Conservation (phyloP, 2,888 invertebrate genomes). For the Copidosoma aretas region DNA sequence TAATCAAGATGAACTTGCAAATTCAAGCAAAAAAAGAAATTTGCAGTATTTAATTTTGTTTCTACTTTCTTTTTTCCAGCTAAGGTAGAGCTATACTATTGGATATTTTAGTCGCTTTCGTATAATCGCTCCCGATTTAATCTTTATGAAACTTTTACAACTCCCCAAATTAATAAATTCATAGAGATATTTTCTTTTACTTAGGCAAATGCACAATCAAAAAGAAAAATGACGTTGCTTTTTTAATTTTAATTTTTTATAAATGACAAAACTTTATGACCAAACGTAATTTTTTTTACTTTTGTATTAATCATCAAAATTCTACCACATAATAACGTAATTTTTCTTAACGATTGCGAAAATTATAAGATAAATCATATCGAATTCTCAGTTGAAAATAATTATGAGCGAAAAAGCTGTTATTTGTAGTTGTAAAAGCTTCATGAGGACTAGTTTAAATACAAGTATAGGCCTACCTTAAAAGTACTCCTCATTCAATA, state of each 20-base stretch:
- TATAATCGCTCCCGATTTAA: slow-evolving; percentile 15
- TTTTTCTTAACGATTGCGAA: not conserved
- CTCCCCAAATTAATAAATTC: slow-evolving; percentile 1
- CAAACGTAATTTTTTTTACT: not conserved
- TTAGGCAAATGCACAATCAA: not conserved
- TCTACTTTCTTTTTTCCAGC: slow-evolving; percentile 22
- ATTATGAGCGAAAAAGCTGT: not conserved
- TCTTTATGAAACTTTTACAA: slow-evolving; percentile 20
- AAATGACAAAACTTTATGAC: not conserved
- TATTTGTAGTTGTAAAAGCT: slow-evolving; percentile 21
- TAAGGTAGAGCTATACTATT: slow-evolving; percentile 35
- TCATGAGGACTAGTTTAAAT: slow-evolving; percentile 10
- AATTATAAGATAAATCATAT: not conserved
- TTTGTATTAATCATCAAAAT: not conserved
- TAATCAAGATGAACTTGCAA: slow-evolving; percentile 34
- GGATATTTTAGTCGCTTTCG: slow-evolving; percentile 22
- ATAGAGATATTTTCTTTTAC: not conserved
- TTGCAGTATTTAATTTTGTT: slow-evolving; percentile 24
- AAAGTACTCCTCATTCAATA: slow-evolving; percentile 23
- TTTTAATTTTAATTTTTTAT: slow-evolving; percentile 8
- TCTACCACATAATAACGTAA: not conserved
- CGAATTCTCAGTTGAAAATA: not conserved
- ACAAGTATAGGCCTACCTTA: slow-evolving; percentile 37
- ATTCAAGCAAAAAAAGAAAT: slow-evolving; percentile 16
- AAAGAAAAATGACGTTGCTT: not conserved